phyloP scores from a whole-genome alignment of 2,797 vertebrate species.

The Hippopotamyrus pictus region DNA sequence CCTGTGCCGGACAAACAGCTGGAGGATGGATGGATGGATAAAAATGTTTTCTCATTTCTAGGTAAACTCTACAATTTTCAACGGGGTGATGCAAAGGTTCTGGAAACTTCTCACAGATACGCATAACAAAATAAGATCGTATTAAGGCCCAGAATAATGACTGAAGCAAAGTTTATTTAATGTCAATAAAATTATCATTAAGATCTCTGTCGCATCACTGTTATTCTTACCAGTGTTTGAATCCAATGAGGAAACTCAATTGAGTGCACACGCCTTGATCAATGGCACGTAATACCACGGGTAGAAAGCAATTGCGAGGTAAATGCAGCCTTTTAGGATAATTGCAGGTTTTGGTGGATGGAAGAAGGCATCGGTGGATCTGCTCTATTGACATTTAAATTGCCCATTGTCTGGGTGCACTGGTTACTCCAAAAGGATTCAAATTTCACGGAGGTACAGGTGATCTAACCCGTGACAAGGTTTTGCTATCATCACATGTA shows the following conservation, averaged over 20 bases:
- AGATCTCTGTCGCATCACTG: neutral
- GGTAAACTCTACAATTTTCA: neutral
- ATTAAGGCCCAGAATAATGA: neutral
- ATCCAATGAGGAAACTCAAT: conserved; percentile 15
- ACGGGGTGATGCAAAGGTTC: neutral
- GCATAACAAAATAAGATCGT: neutral
- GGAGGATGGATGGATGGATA: neutral
- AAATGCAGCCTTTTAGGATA: conserved; percentile 16
- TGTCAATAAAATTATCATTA: neutral
- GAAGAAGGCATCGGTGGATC: neutral
- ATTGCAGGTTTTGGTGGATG: conserved; percentile 18
- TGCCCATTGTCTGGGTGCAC: conserved; percentile 5
- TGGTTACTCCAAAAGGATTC: conserved; percentile 12
- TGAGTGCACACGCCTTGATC: conserved; percentile 19
- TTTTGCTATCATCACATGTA: neutral
- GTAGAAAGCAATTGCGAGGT: conserved; percentile 23
- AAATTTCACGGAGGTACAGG: neutral
- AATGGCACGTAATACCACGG: conserved; percentile 16
- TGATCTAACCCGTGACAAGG: neutral
- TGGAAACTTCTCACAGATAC: neutral
- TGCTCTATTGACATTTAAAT: conserved; percentile 15
- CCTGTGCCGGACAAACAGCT: neutral
- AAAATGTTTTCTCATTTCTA: neutral
- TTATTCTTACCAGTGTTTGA: neutral
- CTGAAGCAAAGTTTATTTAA: neutral